Evolutionary conservation across 1,140 invertebrate species (phyloP), one percentile per base, ranked within the genome.

Genomic region (Oryzaephilus surinamensis): DNA sequence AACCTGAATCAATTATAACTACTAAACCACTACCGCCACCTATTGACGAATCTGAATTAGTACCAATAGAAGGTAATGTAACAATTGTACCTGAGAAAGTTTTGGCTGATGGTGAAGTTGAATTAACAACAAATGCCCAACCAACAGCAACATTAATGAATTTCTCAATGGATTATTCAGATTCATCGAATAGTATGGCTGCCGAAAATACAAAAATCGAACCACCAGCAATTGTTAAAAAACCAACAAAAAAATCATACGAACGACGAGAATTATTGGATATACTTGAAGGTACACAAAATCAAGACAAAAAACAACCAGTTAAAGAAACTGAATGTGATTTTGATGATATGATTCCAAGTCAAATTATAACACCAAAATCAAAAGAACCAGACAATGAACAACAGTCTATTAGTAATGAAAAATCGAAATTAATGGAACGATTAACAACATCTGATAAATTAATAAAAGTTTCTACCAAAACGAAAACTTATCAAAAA

Each of bases 61-160:
- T 54, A 13, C 37, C 50, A 6, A 56, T 57, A 12, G 49, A 57
- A 21, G 50, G 48, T 13, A 56, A 58, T 38, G 46, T 58, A 18
- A 61, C 57, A 1, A 50, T 59, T 19, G 52, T 61, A n/a, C 50
- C 57, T 6, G 55, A 58, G 34, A 50, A 57, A 33, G 56, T 58
- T 39, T 46, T 61, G 24, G 54, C 51, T 3, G 55, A 61, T 18
- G 49, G 51, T 7, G 56, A 61, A 50, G 56, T 61, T 8, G 59
- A 61, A 50, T 57, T 61, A 12, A 54, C 58, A n/a, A 23, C 46
- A 3, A 46, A 47, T 50, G 20, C 29, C 2, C 27, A 21, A 42
- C 48, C 38, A 41, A 43, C 28, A 18, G 37, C 46, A 8, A 55
- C 41, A 8, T 43, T 59, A 16, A 34, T 43, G 5, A 52, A 23